Conservation (phyloP, 2,888 invertebrate genomes). For the Julus scanicus region DNA sequence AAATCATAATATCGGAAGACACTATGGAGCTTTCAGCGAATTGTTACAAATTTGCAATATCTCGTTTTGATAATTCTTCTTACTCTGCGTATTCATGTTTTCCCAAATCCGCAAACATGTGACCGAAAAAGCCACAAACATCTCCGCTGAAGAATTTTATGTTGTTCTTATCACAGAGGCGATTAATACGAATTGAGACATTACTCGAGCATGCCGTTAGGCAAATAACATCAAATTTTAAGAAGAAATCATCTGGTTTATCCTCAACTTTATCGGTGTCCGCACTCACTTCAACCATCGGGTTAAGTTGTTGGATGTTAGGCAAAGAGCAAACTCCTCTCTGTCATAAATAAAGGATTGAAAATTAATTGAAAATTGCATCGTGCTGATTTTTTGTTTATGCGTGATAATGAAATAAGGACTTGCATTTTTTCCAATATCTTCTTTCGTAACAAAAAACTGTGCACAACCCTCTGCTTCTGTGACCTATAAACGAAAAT, state of each 20-base stretch:
- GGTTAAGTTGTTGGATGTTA: slow-evolving; percentile 77
- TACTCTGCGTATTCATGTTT: slow-evolving; percentile 84
- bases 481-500: slow-evolving; percentile 63
- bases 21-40: no score
- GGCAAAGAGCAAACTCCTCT: neutral
- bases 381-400: no score
- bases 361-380: no score
- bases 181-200: slow-evolving; percentile 79
- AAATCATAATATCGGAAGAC: no score
- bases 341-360: neutral
- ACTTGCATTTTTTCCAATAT: slow-evolving; percentile 79
- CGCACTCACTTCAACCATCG: slow-evolving; percentile 84
- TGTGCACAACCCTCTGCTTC: slow-evolving; percentile 84
- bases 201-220: slow-evolving; percentile 79
- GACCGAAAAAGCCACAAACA: slow-evolving; percentile 94
- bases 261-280: slow-evolving; percentile 70
- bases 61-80: slow-evolving; percentile 62
- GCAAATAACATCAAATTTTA: slow-evolving; percentile 83
- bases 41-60: neutral
- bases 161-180: slow-evolving; percentile 77
- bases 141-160: slow-evolving; percentile 90
- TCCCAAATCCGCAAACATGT: slow-evolving; percentile 87
- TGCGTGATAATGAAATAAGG: neutral
- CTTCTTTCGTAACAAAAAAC: slow-evolving; percentile 80
- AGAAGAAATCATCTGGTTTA: slow-evolving; percentile 78